Conservation (phyloP, 1,140 invertebrate species). For the Saccostrea cuccullata region DNA sequence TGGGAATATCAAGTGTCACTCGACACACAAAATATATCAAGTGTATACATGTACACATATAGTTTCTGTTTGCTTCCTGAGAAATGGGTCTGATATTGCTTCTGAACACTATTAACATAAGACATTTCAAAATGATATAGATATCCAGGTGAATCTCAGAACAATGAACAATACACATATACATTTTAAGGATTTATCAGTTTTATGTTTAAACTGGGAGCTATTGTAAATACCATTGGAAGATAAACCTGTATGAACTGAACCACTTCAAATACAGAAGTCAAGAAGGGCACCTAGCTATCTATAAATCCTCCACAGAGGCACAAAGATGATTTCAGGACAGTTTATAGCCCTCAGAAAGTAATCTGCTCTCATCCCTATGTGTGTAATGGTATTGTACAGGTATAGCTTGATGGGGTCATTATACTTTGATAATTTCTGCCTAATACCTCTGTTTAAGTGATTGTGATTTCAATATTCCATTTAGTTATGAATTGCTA, state of each 20-base stretch:
- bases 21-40: too few species aligned
- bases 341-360: neutral
- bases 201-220: neutral
- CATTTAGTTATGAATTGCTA: too few species aligned
- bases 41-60: too few species aligned
- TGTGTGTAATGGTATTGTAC: neutral
- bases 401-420: neutral
- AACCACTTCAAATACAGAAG: constrained; percentile 2
- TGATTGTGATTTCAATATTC: too few species aligned
- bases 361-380: neutral
- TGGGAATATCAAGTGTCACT: too few species aligned
- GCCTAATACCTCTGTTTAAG: too few species aligned
- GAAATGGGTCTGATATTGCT: too few species aligned
- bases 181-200: neutral
- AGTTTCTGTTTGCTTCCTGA: too few species aligned
- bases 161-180: neutral
- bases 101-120: too few species aligned
- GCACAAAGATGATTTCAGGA: neutral
- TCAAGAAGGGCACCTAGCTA: neutral
- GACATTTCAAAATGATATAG: too few species aligned
- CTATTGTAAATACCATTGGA: constrained; percentile 19
- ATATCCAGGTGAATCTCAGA: neutral
- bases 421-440: too few species aligned
- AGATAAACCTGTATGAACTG: too few species aligned
- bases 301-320: neutral